phyloP scores from a whole-genome alignment of 2,888 invertebrate species.

The Pachycephus smyrnensis region DNA sequence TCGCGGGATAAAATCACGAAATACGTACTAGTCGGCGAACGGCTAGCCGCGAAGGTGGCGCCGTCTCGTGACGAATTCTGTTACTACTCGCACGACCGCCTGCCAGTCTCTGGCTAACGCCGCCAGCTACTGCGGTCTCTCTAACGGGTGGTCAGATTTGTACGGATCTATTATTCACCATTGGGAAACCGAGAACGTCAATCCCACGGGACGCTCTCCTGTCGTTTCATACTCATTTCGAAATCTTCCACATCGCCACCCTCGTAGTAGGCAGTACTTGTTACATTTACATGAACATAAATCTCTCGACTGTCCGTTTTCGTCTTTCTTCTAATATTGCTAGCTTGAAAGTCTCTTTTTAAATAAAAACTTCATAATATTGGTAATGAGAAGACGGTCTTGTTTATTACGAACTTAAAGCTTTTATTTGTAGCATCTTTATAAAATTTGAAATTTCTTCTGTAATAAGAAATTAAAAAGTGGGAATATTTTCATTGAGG shows the following conservation, averaged over 20 bases:
- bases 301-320: background rate
- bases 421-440: background rate
- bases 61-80: slow-evolving; percentile 33
- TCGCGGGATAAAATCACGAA: slow-evolving; percentile 34
- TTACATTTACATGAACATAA: background rate
- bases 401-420: background rate
- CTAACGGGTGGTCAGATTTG: slow-evolving; percentile 8
- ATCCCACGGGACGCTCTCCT: background rate
- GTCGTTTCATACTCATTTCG: background rate
- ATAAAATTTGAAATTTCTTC: background rate
- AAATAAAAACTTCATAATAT: too few species aligned
- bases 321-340: background rate
- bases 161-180: slow-evolving; percentile 5
- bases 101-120: background rate
- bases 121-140: background rate
- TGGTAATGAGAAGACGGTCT: background rate
- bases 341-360: background rate
- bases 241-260: background rate
- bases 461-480: background rate
- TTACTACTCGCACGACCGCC: background rate
- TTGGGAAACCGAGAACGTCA: background rate
- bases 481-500: background rate
- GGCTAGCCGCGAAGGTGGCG: slow-evolving; percentile 46
- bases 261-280: background rate
- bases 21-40: slow-evolving; percentile 41